Percentiles rank a stretch among this genome's conserved stretches.
These are phyloP conservation scores for Crotalus horridus DNA, from an alignment of 2,113 vertebrate species.

Conservation along the genomic window DNA sequence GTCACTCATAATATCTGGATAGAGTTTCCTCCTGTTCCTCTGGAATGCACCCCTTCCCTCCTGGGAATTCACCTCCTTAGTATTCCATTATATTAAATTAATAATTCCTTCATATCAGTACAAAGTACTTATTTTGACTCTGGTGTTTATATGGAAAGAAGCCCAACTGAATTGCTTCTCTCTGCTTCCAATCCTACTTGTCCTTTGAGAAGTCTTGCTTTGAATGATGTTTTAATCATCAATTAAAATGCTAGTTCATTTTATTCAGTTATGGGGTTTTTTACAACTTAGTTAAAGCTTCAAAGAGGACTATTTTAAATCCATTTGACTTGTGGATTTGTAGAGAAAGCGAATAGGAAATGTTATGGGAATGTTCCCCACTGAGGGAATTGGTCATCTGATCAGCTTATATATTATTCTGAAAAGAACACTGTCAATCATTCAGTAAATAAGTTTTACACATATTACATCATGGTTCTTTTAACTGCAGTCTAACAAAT, in stretches of 20 bases:
- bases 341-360: background rate
- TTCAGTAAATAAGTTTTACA: background rate
- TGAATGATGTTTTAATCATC: slow-evolving; percentile 37
- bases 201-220: slow-evolving; percentile 35
- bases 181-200: slow-evolving; percentile 32
- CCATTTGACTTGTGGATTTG: background rate
- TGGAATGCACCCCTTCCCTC: background rate
- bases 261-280: slow-evolving; percentile 12
- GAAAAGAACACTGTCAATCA: background rate
- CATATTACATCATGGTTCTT: background rate
- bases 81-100: slow-evolving; percentile 25
- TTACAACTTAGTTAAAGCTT: background rate
- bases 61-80: background rate
- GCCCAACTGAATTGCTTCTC: slow-evolving; percentile 25
- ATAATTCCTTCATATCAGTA: slow-evolving; percentile 36
- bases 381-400: background rate
- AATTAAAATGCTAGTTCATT: slow-evolving; percentile 29
- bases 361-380: background rate
- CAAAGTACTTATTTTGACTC: slow-evolving; percentile 30
- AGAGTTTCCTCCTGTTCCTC: background rate
- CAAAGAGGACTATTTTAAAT: background rate
- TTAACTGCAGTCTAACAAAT: background rate
- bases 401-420: background rate
- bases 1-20: background rate
- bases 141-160: background rate